Conservation (phyloP, 1,140 invertebrate genomes). For the Heliothis virescens region DNA sequence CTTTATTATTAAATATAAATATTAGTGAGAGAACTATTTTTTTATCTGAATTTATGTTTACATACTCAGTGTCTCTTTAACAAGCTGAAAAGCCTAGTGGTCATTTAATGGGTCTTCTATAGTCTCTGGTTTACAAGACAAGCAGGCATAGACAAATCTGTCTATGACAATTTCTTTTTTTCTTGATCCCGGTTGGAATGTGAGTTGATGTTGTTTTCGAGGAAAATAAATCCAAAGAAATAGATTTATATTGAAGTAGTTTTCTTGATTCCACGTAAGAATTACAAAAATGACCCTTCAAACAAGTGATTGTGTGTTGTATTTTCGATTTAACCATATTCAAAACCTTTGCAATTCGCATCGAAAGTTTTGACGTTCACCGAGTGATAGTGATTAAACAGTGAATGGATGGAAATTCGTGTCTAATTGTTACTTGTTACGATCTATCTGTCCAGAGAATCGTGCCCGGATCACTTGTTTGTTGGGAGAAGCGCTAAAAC, state of each 20-base stretch:
- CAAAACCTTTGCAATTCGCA: conserved; percentile 48
- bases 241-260: conserved; percentile 59
- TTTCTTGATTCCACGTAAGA: conserved; percentile 56
- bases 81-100: too few relatives aligned
- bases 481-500: conserved; percentile 40
- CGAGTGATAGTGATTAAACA: conserved; percentile 55
- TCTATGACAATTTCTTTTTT: conserved; percentile 76
- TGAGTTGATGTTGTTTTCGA: conserved; percentile 78
- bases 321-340: conserved; percentile 60
- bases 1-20: too few relatives aligned
- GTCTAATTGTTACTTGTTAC: conserved; percentile 41
- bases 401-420: conserved; percentile 51
- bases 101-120: too few relatives aligned
- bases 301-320: conserved; percentile 68
- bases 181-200: conserved; percentile 82
- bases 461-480: conserved; percentile 58
- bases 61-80: too few relatives aligned
- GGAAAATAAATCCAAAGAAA: conserved; percentile 78
- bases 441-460: not conserved
- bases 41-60: too few relatives aligned
- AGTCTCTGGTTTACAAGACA: not conserved
- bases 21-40: too few relatives aligned
- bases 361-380: conserved; percentile 68
- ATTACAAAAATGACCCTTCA: conserved; percentile 53
- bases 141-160: conserved; percentile 56